A percentile compares a stretch with the other conserved stretches of the same genome.
Evolutionary conservation across 2,113 vertebrate species (phyloP).

Genomic region (Barbus barbus): DNA sequence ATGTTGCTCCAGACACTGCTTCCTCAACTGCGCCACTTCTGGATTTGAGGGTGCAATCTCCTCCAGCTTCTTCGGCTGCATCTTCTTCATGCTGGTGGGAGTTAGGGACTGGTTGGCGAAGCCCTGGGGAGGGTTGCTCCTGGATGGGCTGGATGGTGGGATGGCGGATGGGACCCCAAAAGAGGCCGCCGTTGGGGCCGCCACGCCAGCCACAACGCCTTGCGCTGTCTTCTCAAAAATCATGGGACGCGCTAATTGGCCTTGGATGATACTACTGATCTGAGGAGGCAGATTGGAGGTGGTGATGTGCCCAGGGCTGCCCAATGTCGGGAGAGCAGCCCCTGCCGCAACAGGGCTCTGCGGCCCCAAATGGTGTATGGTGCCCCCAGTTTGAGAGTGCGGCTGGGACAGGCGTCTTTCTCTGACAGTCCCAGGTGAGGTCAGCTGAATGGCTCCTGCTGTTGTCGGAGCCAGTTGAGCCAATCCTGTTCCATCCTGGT

Average conservation of each 20-base stretch:
- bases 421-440: conserved; percentile 75
- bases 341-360: conserved; percentile 86
- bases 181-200: conserved; percentile 68
- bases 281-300: conserved; percentile 89
- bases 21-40: conserved; percentile 89
- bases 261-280: conserved; percentile 92
- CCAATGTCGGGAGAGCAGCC: conserved; percentile 75
- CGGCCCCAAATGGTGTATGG: conserved; percentile 87
- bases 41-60: conserved; percentile 90
- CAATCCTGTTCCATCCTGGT: conserved; percentile 86
- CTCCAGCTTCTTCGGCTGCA: conserved; percentile 84
- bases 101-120: conserved; percentile 81
- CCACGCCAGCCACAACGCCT: conserved; percentile 79
- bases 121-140: conserved; percentile 79
- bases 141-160: conserved; percentile 88
- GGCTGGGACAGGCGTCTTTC: conserved; percentile 87
- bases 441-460: conserved; percentile 80
- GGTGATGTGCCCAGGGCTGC: conserved; percentile 85
- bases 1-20: conserved; percentile 92
- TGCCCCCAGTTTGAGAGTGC: conserved; percentile 91
- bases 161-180: conserved; percentile 85
- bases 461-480: conserved; percentile 82
- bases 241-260: conserved; percentile 83
- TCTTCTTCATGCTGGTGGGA: conserved; percentile 80
- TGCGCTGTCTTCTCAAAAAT: conserved; percentile 82